Conservation (phyloP, 1,140 invertebrate species). For the Drosophila oshimai region DNA sequence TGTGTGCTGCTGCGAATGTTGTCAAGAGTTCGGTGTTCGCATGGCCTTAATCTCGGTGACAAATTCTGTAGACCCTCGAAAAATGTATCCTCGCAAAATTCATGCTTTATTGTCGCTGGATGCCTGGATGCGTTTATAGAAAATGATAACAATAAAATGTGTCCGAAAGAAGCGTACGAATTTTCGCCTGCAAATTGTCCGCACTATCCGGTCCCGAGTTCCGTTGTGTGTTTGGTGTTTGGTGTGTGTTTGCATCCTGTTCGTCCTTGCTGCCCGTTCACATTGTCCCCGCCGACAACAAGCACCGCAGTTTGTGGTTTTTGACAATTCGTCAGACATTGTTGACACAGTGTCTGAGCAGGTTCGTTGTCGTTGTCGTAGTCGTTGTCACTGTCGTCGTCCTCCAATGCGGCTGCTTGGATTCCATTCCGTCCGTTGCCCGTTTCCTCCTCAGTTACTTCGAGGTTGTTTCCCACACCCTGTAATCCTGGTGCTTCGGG, state of each 20-base stretch:
- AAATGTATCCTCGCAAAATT: constrained; percentile 15
- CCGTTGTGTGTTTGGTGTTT: neutral
- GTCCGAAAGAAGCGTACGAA: constrained; percentile 41
- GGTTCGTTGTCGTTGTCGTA: constrained; percentile 23
- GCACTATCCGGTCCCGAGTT: constrained; percentile 43
- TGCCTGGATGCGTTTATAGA: constrained; percentile 25
- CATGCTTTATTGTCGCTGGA: constrained; percentile 12
- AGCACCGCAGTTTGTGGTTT: constrained; percentile 50
- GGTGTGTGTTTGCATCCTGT: constrained; percentile 4
- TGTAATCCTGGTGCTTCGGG: neutral
- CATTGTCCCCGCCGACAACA: constrained; percentile 30
- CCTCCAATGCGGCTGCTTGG: constrained; percentile 35
- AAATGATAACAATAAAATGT: constrained; percentile 71
- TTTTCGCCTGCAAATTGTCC: constrained; percentile 59
- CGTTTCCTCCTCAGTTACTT: constrained; percentile 17
- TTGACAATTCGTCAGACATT: constrained; percentile 72
- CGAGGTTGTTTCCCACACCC: neutral
- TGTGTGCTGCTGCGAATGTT: neutral
- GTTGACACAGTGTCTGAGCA: constrained; percentile 63
- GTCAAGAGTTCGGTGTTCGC: constrained; percentile 12
- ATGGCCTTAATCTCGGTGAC: constrained; percentile 39
- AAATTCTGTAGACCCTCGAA: constrained; percentile 5
- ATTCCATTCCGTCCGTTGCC: constrained; percentile 25
- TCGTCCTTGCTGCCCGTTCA: constrained; percentile 11
- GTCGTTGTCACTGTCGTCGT: neutral